A percentile compares a stretch with the other conserved stretches of the same genome.
Conservation (phyloP, 2,888 invertebrate species). For the Xylota segnis region DNA sequence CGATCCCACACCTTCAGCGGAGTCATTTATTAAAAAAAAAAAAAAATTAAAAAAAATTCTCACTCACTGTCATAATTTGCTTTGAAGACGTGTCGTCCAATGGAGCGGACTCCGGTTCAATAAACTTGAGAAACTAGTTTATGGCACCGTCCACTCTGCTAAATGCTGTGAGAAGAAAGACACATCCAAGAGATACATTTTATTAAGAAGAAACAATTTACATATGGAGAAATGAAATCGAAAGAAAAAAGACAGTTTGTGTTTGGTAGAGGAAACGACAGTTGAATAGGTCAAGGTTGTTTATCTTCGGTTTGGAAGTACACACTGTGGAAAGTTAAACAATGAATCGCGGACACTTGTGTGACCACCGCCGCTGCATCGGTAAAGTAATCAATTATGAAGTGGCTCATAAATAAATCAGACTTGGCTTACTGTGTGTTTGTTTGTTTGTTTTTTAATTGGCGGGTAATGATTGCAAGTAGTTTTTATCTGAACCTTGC, state of each 20-base stretch:
- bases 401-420: conserved; percentile 5
- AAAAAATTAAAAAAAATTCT: conserved; percentile 18
- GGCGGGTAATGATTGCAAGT: not conserved
- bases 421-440: not conserved
- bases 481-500: not conserved
- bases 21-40: conserved; percentile 11
- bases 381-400: conserved; percentile 7
- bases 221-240: conserved; percentile 1
- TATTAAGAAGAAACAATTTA: not conserved
- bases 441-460: not conserved
- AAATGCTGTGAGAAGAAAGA: conserved; percentile 12
- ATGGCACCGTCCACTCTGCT: not conserved
- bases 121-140: conserved; percentile 59
- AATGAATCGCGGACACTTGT: not conserved
- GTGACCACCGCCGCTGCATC: not conserved
- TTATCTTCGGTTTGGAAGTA: not conserved
- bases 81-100: conserved; percentile 1
- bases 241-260: not conserved
- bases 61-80: conserved; percentile 5
- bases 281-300: conserved; percentile 43
- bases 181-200: conserved; percentile 7
- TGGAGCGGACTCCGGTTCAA: conserved; percentile 46
- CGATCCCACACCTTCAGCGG: conserved; percentile 1
- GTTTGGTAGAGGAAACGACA: not conserved
- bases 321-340: conserved; percentile 7